Conservation (phyloP, 2,113 vertebrate genomes). For the Labeo rohita region DNA sequence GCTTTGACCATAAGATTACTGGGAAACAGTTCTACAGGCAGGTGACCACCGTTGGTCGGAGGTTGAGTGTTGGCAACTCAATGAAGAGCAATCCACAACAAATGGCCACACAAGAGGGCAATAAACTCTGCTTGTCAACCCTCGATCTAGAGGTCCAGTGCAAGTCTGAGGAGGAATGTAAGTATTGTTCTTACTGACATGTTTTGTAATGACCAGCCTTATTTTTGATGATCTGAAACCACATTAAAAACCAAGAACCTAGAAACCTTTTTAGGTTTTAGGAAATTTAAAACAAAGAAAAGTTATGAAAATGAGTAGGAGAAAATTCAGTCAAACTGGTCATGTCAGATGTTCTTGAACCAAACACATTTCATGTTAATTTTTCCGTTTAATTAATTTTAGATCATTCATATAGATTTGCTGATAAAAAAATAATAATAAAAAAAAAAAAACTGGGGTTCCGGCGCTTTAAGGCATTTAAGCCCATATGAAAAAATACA, state of each 20-base stretch:
- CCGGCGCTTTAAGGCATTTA: too few relatives aligned
- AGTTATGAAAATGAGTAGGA: not conserved
- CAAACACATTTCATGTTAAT: too few relatives aligned
- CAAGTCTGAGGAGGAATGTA: slow-evolving; percentile 81
- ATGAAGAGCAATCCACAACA: slow-evolving; percentile 84
- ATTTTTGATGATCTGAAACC: not conserved
- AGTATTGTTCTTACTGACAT: slow-evolving; percentile 53
- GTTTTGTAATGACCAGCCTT: not conserved
- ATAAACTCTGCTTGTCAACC: slow-evolving; percentile 94
- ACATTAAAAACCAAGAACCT: too few relatives aligned
- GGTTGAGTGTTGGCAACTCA: slow-evolving; percentile 91
- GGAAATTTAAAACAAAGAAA: not conserved
- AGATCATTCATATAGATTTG: not conserved
- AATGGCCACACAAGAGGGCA: slow-evolving; percentile 86
- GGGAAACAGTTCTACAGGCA: slow-evolving; percentile 99
- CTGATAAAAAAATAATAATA: not conserved
- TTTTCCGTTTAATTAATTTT: not conserved
- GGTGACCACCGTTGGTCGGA: slow-evolving; percentile 94
- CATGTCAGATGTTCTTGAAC: not conserved
- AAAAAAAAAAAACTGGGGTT: too few relatives aligned
- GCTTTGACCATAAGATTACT: slow-evolving; percentile 99
- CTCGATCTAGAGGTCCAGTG: slow-evolving; percentile 93
- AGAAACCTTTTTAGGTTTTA: not conserved
- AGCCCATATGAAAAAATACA: too few relatives aligned
- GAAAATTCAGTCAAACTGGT: not conserved